Percentiles rank a stretch among this genome's conserved stretches.
These are phyloP conservation scores for Smithornis capensis DNA, from an alignment of 2,113 vertebrate species.

Conservation along the genomic window DNA sequence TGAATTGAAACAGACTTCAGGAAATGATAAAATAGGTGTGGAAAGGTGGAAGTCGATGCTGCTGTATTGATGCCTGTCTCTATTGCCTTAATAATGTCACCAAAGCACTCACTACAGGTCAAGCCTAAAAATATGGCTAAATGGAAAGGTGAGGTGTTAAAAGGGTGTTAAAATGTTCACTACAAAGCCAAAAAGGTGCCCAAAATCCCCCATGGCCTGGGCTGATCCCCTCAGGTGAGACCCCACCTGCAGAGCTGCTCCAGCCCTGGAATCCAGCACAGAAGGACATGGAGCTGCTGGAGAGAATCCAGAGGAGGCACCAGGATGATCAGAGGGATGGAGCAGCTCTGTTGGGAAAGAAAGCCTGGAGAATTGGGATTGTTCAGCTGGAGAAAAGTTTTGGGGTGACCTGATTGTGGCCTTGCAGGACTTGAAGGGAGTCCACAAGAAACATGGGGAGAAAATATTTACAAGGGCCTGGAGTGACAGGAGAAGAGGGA, in stretches of 20 bases:
- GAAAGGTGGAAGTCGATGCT: not conserved
- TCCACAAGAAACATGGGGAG: not conserved
- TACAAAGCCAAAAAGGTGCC: not conserved
- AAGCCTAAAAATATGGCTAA: not conserved
- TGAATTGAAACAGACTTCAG: not conserved
- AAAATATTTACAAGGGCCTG: fast-evolving
- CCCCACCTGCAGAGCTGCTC: not conserved
- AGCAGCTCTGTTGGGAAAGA: not conserved
- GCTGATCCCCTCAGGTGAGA: not conserved
- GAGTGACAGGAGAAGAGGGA: not conserved
- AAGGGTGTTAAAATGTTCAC: not conserved
- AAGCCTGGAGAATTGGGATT: not conserved
- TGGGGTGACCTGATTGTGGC: fast-evolving
- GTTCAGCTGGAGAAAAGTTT: not conserved
- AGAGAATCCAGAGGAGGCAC: not conserved
- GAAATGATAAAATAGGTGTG: not conserved
- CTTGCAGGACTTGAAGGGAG: not conserved
- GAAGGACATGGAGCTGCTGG: not conserved
- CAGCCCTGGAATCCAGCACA: not conserved
- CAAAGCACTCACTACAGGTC: not conserved
- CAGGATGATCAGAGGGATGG: not conserved
- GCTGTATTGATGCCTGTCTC: not conserved
- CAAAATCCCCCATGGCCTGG: fast-evolving
- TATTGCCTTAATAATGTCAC: not conserved
- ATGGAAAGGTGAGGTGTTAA: not conserved